Percentiles rank a stretch among this genome's conserved stretches.
Evolutionary conservation across 2,888 invertebrate species (phyloP).

Genomic region (Drosophila infuscata): DNA sequence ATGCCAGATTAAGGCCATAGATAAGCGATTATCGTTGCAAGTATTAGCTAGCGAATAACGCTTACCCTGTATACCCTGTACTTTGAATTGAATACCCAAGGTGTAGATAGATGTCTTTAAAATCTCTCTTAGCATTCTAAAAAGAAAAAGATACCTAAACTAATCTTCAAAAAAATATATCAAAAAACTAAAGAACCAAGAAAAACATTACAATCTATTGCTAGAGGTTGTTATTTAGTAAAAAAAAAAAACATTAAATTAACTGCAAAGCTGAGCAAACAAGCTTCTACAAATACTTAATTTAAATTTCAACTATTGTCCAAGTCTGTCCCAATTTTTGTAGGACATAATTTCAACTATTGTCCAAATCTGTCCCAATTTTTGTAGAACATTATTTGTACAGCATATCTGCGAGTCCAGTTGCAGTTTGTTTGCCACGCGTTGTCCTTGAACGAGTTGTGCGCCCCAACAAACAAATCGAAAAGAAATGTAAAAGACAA

Average conservation of each 20-base stretch:
- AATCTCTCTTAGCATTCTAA: too few relatives aligned
- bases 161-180: neutral
- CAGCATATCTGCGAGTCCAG: constrained; percentile 16
- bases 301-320: too few relatives aligned
- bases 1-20: constrained; percentile 19
- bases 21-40: constrained; percentile 37
- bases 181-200: too few relatives aligned
- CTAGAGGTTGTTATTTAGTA: too few relatives aligned
- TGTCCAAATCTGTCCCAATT: neutral
- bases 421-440: constrained; percentile 7
- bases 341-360: neutral
- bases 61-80: constrained; percentile 27
- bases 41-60: constrained; percentile 18
- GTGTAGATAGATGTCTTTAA: neutral
- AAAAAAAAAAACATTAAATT: neutral
- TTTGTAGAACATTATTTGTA: neutral
- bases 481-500: constrained; percentile 14
- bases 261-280: too few relatives aligned
- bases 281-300: neutral
- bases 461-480: constrained; percentile 24
- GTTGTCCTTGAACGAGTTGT: constrained; percentile 43
- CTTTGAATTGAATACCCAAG: neutral
- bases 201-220: too few relatives aligned
- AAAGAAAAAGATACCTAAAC: too few relatives aligned
- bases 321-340: neutral